Percentiles rank a stretch among this genome's conserved stretches.
Evolutionary conservation across 2,888 invertebrate species (phyloP).

Genomic region (Lepas anatifera): DNA sequence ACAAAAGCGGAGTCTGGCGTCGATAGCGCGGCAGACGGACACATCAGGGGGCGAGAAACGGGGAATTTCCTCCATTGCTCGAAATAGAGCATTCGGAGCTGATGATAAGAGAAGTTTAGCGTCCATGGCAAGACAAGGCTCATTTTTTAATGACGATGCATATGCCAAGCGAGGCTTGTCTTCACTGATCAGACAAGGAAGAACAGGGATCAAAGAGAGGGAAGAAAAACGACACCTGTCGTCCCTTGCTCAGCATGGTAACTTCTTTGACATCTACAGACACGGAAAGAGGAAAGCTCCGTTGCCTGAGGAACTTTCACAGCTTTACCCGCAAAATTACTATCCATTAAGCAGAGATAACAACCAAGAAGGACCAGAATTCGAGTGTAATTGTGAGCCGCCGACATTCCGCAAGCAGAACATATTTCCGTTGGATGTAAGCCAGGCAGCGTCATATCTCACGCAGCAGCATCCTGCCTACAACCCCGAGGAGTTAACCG

Average conservation of each 20-base stretch:
- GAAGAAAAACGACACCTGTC: background rate
- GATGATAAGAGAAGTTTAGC: background rate
- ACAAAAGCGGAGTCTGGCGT: background rate
- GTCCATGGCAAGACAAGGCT: background rate
- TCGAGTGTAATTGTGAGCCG: no score
- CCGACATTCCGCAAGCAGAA: no score
- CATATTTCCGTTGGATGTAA: no score
- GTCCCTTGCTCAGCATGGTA: background rate
- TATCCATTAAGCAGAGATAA: no score
- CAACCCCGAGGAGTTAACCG: no score
- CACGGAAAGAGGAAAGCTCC: no score
- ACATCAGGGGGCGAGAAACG: background rate
- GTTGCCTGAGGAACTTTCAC: no score
- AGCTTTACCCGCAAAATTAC: no score
- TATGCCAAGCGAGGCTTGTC: background rate
- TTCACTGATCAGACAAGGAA: background rate
- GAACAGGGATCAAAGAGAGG: background rate
- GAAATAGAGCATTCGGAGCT: background rate
- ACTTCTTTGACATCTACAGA: background rate
- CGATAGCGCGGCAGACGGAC: background rate
- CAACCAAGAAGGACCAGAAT: no score
- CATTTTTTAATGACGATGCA: no score
- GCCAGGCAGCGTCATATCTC: no score
- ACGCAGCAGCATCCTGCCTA: no score
- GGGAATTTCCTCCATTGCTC: background rate